A percentile compares a stretch with the other conserved stretches of the same genome.
These are phyloP conservation scores for Seira musarum DNA, from an alignment of 2,888 invertebrate species.

Conservation along the genomic window DNA sequence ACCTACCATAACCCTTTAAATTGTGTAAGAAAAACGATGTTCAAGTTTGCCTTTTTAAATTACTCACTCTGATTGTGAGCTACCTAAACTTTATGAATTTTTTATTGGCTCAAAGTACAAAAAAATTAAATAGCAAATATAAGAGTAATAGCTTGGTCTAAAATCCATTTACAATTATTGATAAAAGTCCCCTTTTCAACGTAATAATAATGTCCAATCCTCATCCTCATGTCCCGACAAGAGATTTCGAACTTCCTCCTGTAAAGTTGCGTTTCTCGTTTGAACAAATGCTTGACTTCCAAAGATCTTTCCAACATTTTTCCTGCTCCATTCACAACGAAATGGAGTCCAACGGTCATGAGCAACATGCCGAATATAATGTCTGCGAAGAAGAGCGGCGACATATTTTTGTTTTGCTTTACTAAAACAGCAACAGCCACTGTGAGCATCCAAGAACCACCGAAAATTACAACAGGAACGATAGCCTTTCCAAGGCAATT, in stretches of 20 bases:
- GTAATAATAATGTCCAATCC: neutral
- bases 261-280: neutral
- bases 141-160: constrained; percentile 20
- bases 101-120: neutral
- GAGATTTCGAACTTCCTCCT: neutral
- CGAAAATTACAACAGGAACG: neutral
- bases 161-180: neutral
- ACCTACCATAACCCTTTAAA: too few species aligned
- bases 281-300: neutral
- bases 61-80: too few species aligned
- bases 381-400: neutral
- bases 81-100: too few species aligned
- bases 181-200: neutral
- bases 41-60: too few species aligned
- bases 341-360: neutral
- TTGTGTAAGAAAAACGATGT: too few species aligned
- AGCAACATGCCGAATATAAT: neutral
- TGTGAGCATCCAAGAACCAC: neutral
- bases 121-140: constrained; percentile 5
- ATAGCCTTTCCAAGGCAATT: neutral
- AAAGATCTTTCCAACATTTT: neutral
- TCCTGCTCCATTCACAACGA: neutral
- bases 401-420: neutral
- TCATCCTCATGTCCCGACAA: constrained; percentile 13
- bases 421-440: neutral